Evolutionary conservation across 2,888 invertebrate species (phyloP), one percentile per base, ranked within the genome.

Genomic region (Galeopsomyia nigrocyanea): DNA sequence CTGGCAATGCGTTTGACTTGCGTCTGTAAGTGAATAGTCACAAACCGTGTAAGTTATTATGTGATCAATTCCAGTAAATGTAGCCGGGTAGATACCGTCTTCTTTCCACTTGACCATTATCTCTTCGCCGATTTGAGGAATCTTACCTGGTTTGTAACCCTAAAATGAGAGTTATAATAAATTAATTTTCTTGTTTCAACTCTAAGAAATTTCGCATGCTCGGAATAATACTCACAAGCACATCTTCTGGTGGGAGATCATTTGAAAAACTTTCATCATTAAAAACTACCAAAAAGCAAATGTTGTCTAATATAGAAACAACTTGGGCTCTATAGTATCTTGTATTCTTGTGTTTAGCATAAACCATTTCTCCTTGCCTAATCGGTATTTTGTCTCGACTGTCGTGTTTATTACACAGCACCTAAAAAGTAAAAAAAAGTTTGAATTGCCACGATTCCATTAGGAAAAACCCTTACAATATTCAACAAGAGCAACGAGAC

Each of bases 251-350:
- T 65, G 88, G 88, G 55, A 91, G 86, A 82, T 90, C 89, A 39
- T 90, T 88, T 75, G 90, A 90, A 80, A 89, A 89, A 21, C 91
- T 90, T 51, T 88, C 87, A 79, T 90, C 90, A n/a, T 88, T 87
- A 82, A 92, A 92, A 73, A 90, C 89, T 3, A 92, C 90, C 78
- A 89, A 88, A 80, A 90, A 90, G 78, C 89, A 89, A 6, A 87
- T 83, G 68, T 88, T 88, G 22, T 86, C 83, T 17, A 86, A 83
- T 14, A 89, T 87, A 14, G 87, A 87, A 1, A 84, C 79, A 10
- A 92, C 87, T 73, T 84, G 87, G 16, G 89, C 90, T 74, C 88
- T 85, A 80, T 91, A 91, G 81, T 89, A 91, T 56, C 91, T 87
- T 2, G 87, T 87, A 77, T 91, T 91, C 68, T 88, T 88, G 82